phyloP scores from a whole-genome alignment of 2,113 vertebrate genomes.

The Trogon surrucura region DNA sequence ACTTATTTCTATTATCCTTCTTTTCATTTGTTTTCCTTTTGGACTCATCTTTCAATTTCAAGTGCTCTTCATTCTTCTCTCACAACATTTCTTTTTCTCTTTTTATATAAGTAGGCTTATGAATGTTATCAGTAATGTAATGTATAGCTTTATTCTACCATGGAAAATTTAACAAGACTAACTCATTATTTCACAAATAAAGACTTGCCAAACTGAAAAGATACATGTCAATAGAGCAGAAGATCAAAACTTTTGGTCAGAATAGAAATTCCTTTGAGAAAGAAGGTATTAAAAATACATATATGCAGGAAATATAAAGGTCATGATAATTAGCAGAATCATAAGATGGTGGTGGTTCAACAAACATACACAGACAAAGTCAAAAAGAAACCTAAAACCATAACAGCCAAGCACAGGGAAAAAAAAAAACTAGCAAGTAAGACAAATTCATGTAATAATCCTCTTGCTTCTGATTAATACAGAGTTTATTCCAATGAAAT shows the following conservation, averaged over 20 bases:
- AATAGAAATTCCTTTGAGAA: not conserved
- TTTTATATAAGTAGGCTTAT: not conserved
- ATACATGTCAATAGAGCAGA: not conserved
- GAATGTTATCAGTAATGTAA: not conserved
- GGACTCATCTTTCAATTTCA: not conserved
- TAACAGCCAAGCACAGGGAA: not conserved
- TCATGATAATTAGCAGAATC: not conserved
- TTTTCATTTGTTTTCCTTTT: not conserved
- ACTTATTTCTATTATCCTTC: not conserved
- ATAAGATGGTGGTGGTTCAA: not conserved
- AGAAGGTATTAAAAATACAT: not conserved
- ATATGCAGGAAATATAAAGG: not conserved
- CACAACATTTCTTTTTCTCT: not conserved
- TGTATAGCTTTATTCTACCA: not conserved
- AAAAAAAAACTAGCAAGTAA: not conserved
- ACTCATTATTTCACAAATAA: conserved; percentile 3
- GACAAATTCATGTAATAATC: not conserved
- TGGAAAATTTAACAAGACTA: not conserved
- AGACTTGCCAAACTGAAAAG: not conserved
- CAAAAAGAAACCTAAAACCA: not conserved
- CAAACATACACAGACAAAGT: not conserved
- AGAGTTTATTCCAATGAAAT: not conserved
- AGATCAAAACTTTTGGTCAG: not conserved
- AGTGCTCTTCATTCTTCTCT: not conserved
- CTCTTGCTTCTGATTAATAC: not conserved